Evolutionary conservation across 2,113 vertebrate species (phyloP).

Genomic region (Lophotis ruficrista): DNA sequence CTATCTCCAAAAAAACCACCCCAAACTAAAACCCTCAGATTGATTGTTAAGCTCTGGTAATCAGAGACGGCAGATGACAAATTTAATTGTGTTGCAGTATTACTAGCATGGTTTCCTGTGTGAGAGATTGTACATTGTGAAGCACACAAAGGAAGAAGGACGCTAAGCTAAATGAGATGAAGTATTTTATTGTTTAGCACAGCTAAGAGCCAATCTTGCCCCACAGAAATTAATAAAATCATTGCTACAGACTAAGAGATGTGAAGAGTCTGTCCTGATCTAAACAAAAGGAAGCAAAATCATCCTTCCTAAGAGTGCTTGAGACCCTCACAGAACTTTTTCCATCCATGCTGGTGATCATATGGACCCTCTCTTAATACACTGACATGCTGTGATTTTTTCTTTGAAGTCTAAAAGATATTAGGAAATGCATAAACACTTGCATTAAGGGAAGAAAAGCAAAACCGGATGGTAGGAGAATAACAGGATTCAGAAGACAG

Average conservation of each 20-base stretch:
- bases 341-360: not conserved
- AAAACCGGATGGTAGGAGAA: not conserved
- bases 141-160: not conserved
- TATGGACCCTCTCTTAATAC: not conserved
- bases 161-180: not conserved
- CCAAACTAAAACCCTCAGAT: not conserved
- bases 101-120: not conserved
- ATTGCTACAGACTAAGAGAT: not conserved
- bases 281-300: not conserved
- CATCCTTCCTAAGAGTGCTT: fast-evolving
- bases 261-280: not conserved
- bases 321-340: not conserved
- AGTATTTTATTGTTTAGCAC: not conserved
- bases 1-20: not conserved
- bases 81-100: not conserved
- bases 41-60: not conserved
- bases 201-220: not conserved
- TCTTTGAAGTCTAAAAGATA: not conserved
- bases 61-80: not conserved
- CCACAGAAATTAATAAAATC: not conserved
- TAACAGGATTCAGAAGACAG: not conserved
- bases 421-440: not conserved
- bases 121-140: not conserved
- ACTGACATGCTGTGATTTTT: not conserved
- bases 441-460: not conserved